Evolutionary conservation across 2,113 vertebrate species (phyloP).

Genomic region (Ailuropoda melanoleuca): DNA sequence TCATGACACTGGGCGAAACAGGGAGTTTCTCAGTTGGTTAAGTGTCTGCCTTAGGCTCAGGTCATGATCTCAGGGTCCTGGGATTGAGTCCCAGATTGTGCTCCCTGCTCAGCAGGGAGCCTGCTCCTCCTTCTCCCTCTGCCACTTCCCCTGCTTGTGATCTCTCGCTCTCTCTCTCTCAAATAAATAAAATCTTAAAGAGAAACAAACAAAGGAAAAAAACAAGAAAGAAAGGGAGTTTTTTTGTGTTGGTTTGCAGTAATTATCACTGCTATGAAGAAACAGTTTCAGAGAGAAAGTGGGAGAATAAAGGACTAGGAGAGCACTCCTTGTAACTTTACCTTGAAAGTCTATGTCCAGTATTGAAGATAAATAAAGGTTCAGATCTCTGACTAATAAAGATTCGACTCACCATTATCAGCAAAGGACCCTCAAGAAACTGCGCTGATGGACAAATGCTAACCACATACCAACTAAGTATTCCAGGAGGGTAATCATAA

Average conservation of each 20-base stretch:
- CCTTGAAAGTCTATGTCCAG: not conserved
- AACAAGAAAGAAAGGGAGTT: not conserved
- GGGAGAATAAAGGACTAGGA: not conserved
- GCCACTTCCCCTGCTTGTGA: too few species aligned
- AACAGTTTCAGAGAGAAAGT: not conserved
- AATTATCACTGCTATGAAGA: not conserved
- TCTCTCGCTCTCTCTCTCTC: too few species aligned
- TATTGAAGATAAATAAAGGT: not conserved
- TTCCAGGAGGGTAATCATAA: not conserved
- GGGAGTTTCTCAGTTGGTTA: too few species aligned
- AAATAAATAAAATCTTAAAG: too few species aligned
- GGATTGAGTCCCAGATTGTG: too few species aligned
- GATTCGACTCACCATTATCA: not conserved
- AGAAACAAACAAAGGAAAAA: too few species aligned
- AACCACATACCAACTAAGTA: not conserved
- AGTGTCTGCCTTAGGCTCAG: too few species aligned
- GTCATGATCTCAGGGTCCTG: too few species aligned
- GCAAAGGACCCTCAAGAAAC: not conserved
- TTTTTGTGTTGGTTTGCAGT: not conserved
- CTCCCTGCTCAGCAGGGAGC: too few species aligned
- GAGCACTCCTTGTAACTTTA: not conserved
- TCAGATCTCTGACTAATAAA: not conserved
- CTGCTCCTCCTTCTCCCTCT: too few species aligned
- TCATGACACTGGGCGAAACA: not conserved
- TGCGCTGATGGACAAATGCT: not conserved